These are phyloP conservation scores for Stichopus horrens DNA, from an alignment of 53 echinoderm and acorn worm species.

Conservation along the genomic window DNA sequence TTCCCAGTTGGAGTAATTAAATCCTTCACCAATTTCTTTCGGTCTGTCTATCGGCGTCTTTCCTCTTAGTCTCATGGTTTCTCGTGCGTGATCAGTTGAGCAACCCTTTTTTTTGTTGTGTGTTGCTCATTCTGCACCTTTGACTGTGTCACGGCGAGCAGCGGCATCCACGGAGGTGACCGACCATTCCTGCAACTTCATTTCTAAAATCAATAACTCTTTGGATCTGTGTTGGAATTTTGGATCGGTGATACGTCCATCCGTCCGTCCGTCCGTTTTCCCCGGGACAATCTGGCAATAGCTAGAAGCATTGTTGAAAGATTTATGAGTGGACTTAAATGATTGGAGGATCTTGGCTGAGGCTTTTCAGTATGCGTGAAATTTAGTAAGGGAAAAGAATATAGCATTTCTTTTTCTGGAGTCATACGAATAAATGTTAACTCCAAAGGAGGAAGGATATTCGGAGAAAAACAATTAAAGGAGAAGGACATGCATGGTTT, in stretches of 20 bases:
- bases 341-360: conserved; percentile 23
- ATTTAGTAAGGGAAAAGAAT: background rate
- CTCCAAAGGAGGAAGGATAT: background rate
- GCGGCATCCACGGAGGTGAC: too few relatives aligned
- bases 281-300: conserved; percentile 2
- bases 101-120: too few relatives aligned
- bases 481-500: background rate
- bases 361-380: conserved; percentile 24
- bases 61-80: too few relatives aligned
- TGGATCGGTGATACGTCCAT: background rate
- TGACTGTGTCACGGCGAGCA: too few relatives aligned
- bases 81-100: too few relatives aligned
- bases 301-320: conserved; percentile 18
- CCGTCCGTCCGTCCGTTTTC: background rate
- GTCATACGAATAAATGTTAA: background rate
- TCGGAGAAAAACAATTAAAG: background rate
- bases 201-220: conserved; percentile 18
- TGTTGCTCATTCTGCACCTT: too few relatives aligned
- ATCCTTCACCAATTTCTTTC: too few relatives aligned
- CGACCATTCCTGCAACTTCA: background rate
- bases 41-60: too few relatives aligned
- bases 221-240: conserved; percentile 6
- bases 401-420: conserved; percentile 18
- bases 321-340: conserved; percentile 33
- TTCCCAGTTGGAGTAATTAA: too few relatives aligned